These are phyloP conservation scores for Xiphorhynchus erythropygius DNA, from an alignment of 2,797 vertebrate species.

Conservation along the genomic window DNA sequence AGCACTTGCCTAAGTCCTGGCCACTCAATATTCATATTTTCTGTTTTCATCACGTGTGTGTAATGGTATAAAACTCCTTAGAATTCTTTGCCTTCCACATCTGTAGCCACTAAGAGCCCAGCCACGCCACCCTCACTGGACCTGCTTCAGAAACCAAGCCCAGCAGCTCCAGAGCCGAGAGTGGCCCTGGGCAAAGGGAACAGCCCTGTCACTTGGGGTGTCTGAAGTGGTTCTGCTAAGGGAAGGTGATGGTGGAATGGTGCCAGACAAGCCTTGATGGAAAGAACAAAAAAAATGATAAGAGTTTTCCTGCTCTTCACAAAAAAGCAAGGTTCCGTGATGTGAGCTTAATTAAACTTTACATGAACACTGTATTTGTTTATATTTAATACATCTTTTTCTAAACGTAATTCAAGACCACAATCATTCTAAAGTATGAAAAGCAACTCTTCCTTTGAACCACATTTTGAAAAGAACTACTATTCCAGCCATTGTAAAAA, in stretches of 20 bases:
- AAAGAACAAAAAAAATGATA: not conserved
- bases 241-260: not conserved
- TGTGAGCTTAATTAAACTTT: not conserved
- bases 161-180: not conserved
- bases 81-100: not conserved
- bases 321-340: not conserved
- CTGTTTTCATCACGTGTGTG: not conserved
- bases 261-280: not conserved
- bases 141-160: not conserved
- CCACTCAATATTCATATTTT: rapidly evolving
- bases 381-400: slow-evolving; percentile 11
- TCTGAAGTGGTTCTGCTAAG: not conserved
- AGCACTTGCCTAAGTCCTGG: not conserved
- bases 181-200: rapidly evolving
- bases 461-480: not conserved
- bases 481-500: not conserved
- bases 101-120: not conserved
- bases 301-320: not conserved
- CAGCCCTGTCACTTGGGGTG: rapidly evolving
- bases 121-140: not conserved
- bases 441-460: not conserved
- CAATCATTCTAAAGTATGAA: not conserved
- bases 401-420: slow-evolving; percentile 21
- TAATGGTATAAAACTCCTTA: not conserved
- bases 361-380: not conserved